These are phyloP conservation scores for Pararge aegeria DNA, from an alignment of 1,140 invertebrate genomes.

Conservation along the genomic window DNA sequence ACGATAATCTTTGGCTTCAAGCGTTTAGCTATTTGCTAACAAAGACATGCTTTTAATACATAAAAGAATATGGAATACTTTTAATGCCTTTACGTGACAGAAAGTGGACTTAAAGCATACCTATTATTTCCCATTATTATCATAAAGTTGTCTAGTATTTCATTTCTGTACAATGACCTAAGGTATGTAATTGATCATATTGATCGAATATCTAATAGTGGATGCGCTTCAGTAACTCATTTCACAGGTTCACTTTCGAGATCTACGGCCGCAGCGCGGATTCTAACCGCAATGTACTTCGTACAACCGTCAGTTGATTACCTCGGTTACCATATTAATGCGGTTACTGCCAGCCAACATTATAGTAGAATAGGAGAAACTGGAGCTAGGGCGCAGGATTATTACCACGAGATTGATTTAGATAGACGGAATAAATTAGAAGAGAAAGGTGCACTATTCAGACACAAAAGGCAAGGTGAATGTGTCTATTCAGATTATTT, in stretches of 20 bases:
- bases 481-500: slow-evolving; percentile 44
- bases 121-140: too few relatives aligned
- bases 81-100: too few relatives aligned
- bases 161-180: slow-evolving; percentile 3
- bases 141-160: not conserved
- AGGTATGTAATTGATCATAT: slow-evolving; percentile 9
- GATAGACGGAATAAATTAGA: slow-evolving; percentile 51
- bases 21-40: not conserved
- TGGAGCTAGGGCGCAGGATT: slow-evolving; percentile 37
- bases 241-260: slow-evolving; percentile 72
- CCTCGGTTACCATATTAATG: slow-evolving; percentile 40
- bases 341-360: slow-evolving; percentile 41
- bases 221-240: slow-evolving; percentile 70
- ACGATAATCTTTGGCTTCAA: not conserved
- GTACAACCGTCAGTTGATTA: slow-evolving; percentile 41
- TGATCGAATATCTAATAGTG: slow-evolving; percentile 46
- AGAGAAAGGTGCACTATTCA: slow-evolving; percentile 40
- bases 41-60: too few relatives aligned
- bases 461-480: slow-evolving; percentile 50
- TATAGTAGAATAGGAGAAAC: slow-evolving; percentile 48
- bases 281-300: slow-evolving; percentile 54
- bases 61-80: too few relatives aligned
- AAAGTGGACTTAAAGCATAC: too few relatives aligned
- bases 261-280: slow-evolving; percentile 48
- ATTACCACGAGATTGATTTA: slow-evolving; percentile 53